Percentiles rank a stretch among this genome's conserved stretches.
These are phyloP conservation scores for Anabas testudineus DNA, from an alignment of 2,797 vertebrate genomes.

Conservation along the genomic window DNA sequence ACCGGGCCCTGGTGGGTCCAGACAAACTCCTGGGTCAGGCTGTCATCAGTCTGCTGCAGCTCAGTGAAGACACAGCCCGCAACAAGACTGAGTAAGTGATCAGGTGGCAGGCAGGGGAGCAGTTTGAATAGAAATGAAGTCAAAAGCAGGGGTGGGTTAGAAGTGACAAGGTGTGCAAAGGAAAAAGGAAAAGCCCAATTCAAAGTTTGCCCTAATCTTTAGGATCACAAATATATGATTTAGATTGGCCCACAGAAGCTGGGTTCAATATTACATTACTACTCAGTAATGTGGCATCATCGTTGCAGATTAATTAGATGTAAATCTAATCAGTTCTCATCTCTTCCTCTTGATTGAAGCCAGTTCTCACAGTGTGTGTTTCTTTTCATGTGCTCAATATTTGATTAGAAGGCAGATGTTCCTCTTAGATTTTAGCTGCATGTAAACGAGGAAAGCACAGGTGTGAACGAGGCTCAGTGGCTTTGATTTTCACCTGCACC, in stretches of 20 bases:
- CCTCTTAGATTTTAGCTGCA: not conserved
- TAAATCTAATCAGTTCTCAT: not conserved
- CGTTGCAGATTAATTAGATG: no score
- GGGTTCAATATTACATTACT: no score
- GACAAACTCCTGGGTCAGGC: conserved; percentile 94
- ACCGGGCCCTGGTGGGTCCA: conserved; percentile 91
- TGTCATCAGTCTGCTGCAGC: conserved; percentile 86
- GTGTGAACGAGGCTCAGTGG: not conserved
- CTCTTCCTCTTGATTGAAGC: not conserved
- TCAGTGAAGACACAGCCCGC: conserved; percentile 81
- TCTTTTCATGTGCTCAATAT: not conserved
- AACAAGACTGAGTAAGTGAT: conserved; percentile 87
- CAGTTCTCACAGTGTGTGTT: not conserved
- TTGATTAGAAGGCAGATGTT: not conserved
- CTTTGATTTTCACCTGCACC: conserved; percentile 12
- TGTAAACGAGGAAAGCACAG: conserved; percentile 1
- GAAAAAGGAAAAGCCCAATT: no score
- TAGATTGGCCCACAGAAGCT: no score
- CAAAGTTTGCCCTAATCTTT: no score
- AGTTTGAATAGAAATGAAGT: not conserved
- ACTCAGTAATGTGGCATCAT: not conserved
- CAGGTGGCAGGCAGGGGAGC: no score
- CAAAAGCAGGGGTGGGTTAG: not conserved
- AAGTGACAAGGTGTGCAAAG: not conserved
- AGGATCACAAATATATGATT: no score